Evolutionary conservation across 2,797 vertebrate species (phyloP), one percentile per base, ranked within the genome.

Genomic region (Columba guinea): DNA sequence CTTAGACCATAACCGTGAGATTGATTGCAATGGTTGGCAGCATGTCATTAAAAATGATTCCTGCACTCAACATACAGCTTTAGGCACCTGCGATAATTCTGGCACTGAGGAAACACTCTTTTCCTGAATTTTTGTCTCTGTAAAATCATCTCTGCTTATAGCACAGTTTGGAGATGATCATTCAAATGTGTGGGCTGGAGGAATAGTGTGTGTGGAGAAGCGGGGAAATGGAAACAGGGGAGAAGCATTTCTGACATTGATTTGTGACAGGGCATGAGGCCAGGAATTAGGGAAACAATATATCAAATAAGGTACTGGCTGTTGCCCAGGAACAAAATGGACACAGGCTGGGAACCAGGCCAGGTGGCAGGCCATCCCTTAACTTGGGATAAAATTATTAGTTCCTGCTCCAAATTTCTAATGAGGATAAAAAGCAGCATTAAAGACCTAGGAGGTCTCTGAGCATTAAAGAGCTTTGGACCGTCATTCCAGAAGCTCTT

Each of bases 211-310:
- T 32, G 39, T 28, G 37, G 44, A 1, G 55, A 86, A 73, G 23
- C 19, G 70, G 49, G 71, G 32, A 78, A 89, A 46, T 17, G 34
- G 49, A n/a, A 69, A 52, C 0, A 2, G 23, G 27, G n/a, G 51
- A 24, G 41, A 64, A 69, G 63, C 68, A 62, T 53, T 93, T 69
- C 77, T 91, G 84, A 94, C 84, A 52, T 48, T 89, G 89, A 87
- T 53, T 75, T 91, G 34, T 75, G 77, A 84, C 10, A 32, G 58
- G 37, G 58, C 21, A 2, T 39, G 65, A 81, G 74, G 71, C 82
- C 80, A 91, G 87, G 93, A 93, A 94, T 96, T 94, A 94, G 83
- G 87, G 84, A 93, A 95, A 97, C 80, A 92, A 95, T 94, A 94
- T 79, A 84, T 78, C 69, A 95, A 91, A 95, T 94, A 95, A 94